These are phyloP conservation scores for Mesembrinibis cayennensis DNA, from an alignment of 2,113 vertebrate genomes.

Conservation along the genomic window DNA sequence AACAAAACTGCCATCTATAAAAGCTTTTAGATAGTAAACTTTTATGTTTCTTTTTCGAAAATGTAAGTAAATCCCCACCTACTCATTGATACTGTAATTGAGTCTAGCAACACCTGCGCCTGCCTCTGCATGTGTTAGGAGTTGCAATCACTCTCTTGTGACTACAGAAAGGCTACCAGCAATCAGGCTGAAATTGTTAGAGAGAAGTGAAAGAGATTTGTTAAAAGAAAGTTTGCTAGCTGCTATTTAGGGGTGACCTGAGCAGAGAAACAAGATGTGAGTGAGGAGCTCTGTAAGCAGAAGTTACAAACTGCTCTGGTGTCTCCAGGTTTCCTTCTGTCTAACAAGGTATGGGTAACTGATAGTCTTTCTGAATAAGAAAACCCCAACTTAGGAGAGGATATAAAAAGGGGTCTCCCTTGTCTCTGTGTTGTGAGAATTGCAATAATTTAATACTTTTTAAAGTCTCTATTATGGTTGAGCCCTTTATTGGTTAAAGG, in stretches of 20 bases:
- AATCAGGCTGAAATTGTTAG: neutral
- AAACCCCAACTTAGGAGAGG: accelerated
- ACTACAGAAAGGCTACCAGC: neutral
- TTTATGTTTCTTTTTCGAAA: neutral
- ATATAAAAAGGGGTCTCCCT: neutral
- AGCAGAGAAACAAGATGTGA: accelerated
- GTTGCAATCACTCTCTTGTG: neutral
- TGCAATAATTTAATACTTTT: neutral
- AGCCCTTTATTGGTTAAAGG: neutral
- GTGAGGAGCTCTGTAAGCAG: accelerated
- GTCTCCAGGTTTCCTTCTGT: neutral
- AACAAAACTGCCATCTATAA: neutral
- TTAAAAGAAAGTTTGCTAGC: neutral
- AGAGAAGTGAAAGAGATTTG: neutral
- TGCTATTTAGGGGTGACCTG: accelerated
- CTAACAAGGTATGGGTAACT: neutral
- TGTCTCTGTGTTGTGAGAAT: neutral
- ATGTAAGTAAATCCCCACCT: neutral
- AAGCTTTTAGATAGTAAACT: neutral
- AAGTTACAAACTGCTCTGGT: accelerated
- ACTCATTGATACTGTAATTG: neutral
- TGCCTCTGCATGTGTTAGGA: neutral
- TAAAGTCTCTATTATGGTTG: neutral
- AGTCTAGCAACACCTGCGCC: neutral
- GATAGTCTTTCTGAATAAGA: neutral